These are phyloP conservation scores for Perca schrenkii DNA, from an alignment of 2,113 vertebrate species.

Conservation along the genomic window DNA sequence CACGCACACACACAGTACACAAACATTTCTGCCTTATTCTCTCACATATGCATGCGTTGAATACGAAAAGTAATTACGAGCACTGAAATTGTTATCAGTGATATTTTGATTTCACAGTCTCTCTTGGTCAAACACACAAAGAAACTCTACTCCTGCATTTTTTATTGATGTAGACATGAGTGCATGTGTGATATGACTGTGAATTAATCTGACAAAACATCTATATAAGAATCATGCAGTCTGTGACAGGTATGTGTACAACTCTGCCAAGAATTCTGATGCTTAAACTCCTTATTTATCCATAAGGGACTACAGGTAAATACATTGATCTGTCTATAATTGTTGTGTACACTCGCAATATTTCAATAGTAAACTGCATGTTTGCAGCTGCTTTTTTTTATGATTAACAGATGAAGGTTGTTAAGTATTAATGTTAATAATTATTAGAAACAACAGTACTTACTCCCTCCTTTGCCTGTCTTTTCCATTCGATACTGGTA, in stretches of 20 bases:
- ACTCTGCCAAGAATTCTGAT: constrained; percentile 4
- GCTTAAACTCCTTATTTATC: not conserved
- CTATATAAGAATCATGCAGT: not conserved
- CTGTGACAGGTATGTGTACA: not conserved
- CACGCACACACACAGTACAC: not conserved
- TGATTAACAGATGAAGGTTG: not conserved
- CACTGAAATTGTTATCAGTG: constrained; percentile 8
- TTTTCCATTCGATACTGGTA: constrained; percentile 99
- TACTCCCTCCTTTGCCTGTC: constrained; percentile 95
- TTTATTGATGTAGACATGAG: not conserved
- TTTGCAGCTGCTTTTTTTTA: constrained; percentile 19
- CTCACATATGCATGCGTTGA: not conserved
- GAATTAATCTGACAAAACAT: constrained; percentile 22
- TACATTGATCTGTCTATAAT: constrained; percentile 6
- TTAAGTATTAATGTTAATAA: not conserved
- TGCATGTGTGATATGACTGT: constrained; percentile 4
- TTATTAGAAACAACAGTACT: constrained; percentile 70
- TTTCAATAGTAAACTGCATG: constrained; percentile 16
- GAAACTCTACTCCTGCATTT: not conserved
- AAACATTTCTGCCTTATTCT: not conserved
- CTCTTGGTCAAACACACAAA: constrained; percentile 10
- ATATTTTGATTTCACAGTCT: constrained; percentile 17
- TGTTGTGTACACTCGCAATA: not conserved
- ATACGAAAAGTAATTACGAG: not conserved
- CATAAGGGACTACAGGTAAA: not conserved